Percentiles rank a stretch among this genome's conserved stretches.
These are phyloP conservation scores for Procavia capensis DNA, from an alignment of 2,113 vertebrate species.

Conservation along the genomic window DNA sequence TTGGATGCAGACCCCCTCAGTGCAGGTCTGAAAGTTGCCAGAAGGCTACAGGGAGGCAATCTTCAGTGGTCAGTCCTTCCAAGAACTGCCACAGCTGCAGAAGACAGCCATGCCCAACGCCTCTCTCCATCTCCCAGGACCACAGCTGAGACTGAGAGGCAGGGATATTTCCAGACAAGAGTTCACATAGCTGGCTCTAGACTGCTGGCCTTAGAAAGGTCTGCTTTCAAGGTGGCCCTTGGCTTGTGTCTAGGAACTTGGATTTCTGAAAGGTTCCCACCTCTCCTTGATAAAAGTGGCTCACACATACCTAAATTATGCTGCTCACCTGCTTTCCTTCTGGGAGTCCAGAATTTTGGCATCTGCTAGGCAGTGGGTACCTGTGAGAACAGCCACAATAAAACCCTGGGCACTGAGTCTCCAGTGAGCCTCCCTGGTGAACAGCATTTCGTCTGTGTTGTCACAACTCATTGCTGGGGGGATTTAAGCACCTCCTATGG, in stretches of 20 bases:
- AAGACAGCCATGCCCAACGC: neutral
- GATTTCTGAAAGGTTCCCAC: neutral
- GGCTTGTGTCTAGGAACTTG: neutral
- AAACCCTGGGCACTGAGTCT: too few species aligned
- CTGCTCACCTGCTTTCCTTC: neutral
- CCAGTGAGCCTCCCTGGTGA: too few species aligned
- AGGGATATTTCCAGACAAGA: rapidly evolving
- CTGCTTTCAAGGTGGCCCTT: neutral
- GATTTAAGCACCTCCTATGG: too few species aligned
- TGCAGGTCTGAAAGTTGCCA: neutral
- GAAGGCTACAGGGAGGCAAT: neutral
- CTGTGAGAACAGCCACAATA: too few species aligned
- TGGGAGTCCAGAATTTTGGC: neutral
- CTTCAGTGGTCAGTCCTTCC: neutral
- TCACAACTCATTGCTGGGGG: too few species aligned
- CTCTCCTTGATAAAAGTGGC: neutral
- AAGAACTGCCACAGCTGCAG: neutral
- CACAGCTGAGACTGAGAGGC: neutral
- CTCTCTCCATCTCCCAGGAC: neutral
- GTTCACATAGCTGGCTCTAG: rapidly evolving
- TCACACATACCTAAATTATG: neutral
- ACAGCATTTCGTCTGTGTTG: too few species aligned
- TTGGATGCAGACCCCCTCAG: neutral
- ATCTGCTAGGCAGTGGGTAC: neutral
- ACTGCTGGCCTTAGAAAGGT: neutral